Evolutionary conservation across 2,113 vertebrate genomes (phyloP).

Genomic region (Numenius arquata): DNA sequence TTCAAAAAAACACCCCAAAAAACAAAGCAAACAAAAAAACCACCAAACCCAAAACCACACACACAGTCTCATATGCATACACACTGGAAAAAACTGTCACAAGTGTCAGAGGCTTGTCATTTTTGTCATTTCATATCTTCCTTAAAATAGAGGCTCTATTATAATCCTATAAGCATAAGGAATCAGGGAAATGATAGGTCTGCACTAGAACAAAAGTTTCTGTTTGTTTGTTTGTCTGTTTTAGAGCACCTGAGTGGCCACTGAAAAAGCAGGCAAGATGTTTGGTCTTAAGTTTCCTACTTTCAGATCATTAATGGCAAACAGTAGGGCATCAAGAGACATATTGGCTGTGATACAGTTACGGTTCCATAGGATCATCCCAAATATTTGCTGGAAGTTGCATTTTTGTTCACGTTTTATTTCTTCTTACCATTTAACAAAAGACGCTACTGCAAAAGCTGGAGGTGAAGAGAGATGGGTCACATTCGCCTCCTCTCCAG

Average conservation of each 20-base stretch:
- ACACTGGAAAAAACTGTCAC: not conserved
- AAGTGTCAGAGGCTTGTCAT: not conserved
- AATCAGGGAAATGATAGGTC: not conserved
- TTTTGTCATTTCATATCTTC: not conserved
- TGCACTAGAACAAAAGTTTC: not conserved
- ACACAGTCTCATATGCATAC: not conserved
- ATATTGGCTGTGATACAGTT: accelerated
- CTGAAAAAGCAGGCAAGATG: not conserved
- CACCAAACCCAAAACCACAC: not conserved
- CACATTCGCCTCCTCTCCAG: not conserved
- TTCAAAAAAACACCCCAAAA: not conserved
- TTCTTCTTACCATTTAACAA: not conserved
- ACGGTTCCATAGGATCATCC: not conserved
- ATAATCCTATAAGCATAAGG: not conserved
- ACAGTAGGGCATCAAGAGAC: not conserved
- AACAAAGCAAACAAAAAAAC: not conserved
- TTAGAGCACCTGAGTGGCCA: not conserved
- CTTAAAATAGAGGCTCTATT: not conserved
- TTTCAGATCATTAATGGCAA: not conserved
- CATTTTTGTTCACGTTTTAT: not conserved
- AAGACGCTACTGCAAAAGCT: not conserved
- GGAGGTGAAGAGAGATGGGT: not conserved
- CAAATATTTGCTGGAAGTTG: not conserved
- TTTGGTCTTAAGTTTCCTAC: not conserved
- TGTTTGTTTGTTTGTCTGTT: not conserved